These are phyloP conservation scores for Dione juno DNA, from an alignment of 2,888 invertebrate genomes.

Conservation along the genomic window DNA sequence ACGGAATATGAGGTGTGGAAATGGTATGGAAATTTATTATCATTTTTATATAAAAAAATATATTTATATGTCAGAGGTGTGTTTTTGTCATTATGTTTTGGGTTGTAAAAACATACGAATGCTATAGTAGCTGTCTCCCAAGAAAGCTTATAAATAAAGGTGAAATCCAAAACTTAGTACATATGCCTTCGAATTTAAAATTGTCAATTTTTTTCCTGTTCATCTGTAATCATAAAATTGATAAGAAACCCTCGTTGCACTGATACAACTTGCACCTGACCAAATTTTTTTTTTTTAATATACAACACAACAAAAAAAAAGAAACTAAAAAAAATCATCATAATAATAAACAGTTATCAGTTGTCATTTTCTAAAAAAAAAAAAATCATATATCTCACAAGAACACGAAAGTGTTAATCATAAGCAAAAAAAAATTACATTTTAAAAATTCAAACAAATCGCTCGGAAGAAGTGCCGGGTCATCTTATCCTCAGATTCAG, in stretches of 20 bases:
- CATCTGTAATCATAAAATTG: too few relatives aligned
- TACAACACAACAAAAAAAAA: too few relatives aligned
- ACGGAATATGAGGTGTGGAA: slow-evolving; percentile 4
- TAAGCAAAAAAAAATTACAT: slow-evolving; percentile 27
- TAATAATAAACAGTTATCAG: not conserved
- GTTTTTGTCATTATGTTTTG: too few relatives aligned
- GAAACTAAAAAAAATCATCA: not conserved
- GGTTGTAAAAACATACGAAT: too few relatives aligned
- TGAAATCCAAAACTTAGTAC: too few relatives aligned
- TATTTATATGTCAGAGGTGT: not conserved
- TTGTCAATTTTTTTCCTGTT: too few relatives aligned
- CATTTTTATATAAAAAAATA: not conserved
- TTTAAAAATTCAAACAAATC: slow-evolving; percentile 42
- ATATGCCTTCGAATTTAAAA: too few relatives aligned
- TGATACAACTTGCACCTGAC: too few relatives aligned
- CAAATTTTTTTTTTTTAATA: too few relatives aligned
- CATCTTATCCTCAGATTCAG: slow-evolving; percentile 37
- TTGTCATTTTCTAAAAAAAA: not conserved
- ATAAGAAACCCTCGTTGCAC: too few relatives aligned
- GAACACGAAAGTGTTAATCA: not conserved
- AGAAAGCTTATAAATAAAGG: too few relatives aligned
- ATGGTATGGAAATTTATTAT: not conserved
- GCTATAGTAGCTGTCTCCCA: too few relatives aligned
- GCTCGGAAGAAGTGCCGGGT: slow-evolving; percentile 42
- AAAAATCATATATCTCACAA: not conserved